phyloP scores from a whole-genome alignment of 1,140 invertebrate genomes.

The Penaeus indicus region DNA sequence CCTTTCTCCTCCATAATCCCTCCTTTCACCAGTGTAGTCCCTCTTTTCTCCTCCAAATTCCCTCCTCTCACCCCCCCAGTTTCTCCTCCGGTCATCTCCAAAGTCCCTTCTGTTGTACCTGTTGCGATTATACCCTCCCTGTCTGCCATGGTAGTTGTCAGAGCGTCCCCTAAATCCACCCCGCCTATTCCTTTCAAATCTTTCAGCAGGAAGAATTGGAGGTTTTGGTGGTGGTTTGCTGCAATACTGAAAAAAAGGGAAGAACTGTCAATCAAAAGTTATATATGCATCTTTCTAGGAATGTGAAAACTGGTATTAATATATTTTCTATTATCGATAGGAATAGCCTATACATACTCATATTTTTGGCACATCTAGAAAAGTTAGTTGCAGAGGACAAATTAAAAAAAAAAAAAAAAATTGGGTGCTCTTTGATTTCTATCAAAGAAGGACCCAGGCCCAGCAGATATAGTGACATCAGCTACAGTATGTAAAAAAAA shows the following conservation, averaged over 20 bases:
- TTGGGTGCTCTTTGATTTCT: no score
- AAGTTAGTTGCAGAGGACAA: no score
- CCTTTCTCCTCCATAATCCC: background rate
- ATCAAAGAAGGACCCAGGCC: no score
- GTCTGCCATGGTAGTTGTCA: background rate
- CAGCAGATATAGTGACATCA: no score
- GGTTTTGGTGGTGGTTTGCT: constrained; percentile 28
- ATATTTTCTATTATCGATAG: no score
- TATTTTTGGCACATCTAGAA: no score
- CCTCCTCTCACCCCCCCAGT: background rate
- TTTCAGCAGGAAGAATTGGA: constrained; percentile 36
- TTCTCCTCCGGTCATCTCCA: background rate
- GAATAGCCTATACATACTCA: no score
- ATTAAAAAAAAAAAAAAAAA: no score
- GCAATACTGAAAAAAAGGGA: constrained; percentile 29
- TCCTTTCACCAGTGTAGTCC: background rate
- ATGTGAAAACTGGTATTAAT: no score
- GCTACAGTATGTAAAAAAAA: no score
- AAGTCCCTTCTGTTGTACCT: constrained; percentile 8
- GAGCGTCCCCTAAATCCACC: background rate
- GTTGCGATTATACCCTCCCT: background rate
- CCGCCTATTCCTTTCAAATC: background rate
- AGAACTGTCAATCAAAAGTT: background rate
- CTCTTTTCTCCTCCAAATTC: background rate
- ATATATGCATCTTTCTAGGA: no score